Percentiles rank a stretch among this genome's conserved stretches.
Conservation (phyloP, 2,797 vertebrate genomes). For the Chaetodon trifasciatus region DNA sequence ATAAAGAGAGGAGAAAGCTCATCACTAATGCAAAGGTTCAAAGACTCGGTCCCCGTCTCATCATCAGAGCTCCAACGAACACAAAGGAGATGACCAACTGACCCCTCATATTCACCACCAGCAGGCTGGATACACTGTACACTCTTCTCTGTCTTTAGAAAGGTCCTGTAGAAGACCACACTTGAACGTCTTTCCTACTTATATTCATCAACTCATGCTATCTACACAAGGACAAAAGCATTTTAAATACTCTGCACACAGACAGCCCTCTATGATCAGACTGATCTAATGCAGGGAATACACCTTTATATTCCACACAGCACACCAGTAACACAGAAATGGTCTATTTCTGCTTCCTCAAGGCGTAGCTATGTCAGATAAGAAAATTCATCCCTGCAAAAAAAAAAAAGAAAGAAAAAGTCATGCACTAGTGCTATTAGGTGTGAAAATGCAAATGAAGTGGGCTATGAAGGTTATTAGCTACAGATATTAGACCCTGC, state of each 20-base stretch:
- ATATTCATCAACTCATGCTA: conserved; percentile 4
- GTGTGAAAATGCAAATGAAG: conserved; percentile 56
- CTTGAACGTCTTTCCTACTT: background rate
- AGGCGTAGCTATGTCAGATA: conserved; percentile 40
- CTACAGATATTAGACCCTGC: conserved; percentile 48
- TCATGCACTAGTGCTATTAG: conserved; percentile 33
- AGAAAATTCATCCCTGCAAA: conserved; percentile 28
- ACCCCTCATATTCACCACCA: conserved; percentile 63
- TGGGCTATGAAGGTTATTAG: conserved; percentile 41
- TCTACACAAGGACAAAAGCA: conserved; percentile 6
- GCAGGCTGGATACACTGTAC: conserved; percentile 32
- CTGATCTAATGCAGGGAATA: background rate
- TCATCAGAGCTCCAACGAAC: conserved; percentile 75
- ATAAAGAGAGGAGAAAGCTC: conserved; percentile 72
- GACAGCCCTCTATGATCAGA: background rate
- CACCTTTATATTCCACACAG: conserved; percentile 21
- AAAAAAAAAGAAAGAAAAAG: background rate
- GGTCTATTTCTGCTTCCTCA: conserved; percentile 2
- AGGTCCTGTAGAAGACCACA: conserved; percentile 7
- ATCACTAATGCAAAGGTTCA: conserved; percentile 84
- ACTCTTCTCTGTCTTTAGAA: conserved; percentile 12
- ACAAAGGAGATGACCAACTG: conserved; percentile 80
- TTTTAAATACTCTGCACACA: background rate
- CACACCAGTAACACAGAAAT: conserved; percentile 19
- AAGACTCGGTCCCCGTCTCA: conserved; percentile 78